These are phyloP conservation scores for Dendronephthya gigantea DNA, from an alignment of 64 coral and sea anemone species.

Conservation along the genomic window DNA sequence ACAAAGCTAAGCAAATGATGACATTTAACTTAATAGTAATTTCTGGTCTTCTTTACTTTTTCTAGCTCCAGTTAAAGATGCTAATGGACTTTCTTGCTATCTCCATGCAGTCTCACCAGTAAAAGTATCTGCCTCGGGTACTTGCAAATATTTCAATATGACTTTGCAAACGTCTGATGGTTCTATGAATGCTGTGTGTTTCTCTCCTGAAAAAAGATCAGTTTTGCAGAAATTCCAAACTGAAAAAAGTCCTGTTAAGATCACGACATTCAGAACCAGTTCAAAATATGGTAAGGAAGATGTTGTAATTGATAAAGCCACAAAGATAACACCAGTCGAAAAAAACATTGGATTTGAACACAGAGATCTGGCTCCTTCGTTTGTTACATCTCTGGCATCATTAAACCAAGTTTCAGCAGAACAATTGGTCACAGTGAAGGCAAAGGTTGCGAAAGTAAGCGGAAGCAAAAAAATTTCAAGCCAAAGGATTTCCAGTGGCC, in stretches of 20 bases:
- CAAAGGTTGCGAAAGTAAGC: background rate
- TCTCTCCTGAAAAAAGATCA: constrained; percentile 17
- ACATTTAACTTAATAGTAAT: background rate
- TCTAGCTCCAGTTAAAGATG: background rate
- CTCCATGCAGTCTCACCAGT: constrained; percentile 14
- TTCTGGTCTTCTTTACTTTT: background rate
- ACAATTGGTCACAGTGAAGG: constrained; percentile 20
- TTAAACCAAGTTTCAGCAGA: constrained; percentile 16
- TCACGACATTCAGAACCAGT: constrained; percentile 19
- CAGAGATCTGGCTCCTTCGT: background rate
- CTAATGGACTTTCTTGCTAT: background rate
- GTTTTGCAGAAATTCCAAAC: constrained; percentile 24
- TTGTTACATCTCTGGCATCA: background rate
- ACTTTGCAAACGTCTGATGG: constrained; percentile 10
- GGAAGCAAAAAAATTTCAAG: background rate
- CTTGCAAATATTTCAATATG: constrained; percentile 17
- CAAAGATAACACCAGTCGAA: background rate
- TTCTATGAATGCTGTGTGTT: constrained; percentile 16
- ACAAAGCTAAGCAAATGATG: background rate
- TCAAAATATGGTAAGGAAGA: constrained; percentile 7
- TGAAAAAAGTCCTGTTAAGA: constrained; percentile 33
- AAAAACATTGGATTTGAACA: constrained; percentile 13
- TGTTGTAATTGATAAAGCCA: background rate
- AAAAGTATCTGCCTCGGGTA: background rate
- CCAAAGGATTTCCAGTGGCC: background rate